These are phyloP conservation scores for Triplophysa tibetana DNA, from an alignment of 2,113 vertebrate species.

Conservation along the genomic window DNA sequence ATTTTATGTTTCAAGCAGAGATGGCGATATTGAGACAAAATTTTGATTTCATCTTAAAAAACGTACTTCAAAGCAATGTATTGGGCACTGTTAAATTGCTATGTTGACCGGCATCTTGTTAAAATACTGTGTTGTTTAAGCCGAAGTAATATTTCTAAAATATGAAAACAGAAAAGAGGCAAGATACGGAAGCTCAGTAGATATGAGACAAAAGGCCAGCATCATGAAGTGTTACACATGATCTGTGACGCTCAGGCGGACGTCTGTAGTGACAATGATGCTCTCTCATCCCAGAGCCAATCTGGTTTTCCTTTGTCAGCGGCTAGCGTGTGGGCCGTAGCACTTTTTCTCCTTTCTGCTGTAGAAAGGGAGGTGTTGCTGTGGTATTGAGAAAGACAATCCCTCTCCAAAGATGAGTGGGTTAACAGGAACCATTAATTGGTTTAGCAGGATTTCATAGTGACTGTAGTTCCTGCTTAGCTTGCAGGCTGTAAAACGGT, in stretches of 20 bases:
- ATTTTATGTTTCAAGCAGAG: no score
- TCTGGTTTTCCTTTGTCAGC: constrained; percentile 57
- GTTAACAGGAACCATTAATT: constrained; percentile 76
- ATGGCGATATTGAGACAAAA: no score
- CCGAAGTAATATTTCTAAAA: neutral
- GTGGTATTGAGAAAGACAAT: constrained; percentile 73
- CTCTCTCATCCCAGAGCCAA: constrained; percentile 64
- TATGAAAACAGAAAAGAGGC: constrained; percentile 40
- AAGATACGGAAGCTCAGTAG: constrained; percentile 61
- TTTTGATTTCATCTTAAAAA: no score
- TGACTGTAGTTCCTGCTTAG: constrained; percentile 66
- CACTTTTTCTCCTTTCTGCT: constrained; percentile 46
- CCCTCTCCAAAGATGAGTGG: constrained; percentile 69
- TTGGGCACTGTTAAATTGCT: no score
- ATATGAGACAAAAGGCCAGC: constrained; percentile 65
- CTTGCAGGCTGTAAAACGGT: constrained; percentile 62
- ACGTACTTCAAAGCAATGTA: no score
- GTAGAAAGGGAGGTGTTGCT: constrained; percentile 65
- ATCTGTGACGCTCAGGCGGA: constrained; percentile 54
- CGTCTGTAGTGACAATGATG: constrained; percentile 57
- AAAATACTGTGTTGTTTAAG: no score
- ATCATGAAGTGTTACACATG: constrained; percentile 58
- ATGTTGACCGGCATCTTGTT: no score
- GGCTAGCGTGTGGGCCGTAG: constrained; percentile 58
- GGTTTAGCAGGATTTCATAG: constrained; percentile 72